These are phyloP conservation scores for Isoperla grammatica DNA, from an alignment of 2,888 invertebrate species.

Conservation along the genomic window DNA sequence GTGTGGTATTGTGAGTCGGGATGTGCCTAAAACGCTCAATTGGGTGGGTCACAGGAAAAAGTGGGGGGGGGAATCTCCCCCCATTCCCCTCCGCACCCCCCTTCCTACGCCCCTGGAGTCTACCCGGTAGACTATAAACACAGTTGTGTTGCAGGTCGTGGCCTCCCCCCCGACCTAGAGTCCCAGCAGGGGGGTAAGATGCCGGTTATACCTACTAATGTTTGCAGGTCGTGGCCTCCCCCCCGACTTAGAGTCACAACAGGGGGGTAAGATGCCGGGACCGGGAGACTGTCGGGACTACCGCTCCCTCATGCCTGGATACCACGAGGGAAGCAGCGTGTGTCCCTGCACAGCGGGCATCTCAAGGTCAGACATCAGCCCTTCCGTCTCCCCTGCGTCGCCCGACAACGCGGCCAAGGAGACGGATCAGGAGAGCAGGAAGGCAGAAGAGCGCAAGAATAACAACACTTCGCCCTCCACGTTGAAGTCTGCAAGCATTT, in stretches of 20 bases:
- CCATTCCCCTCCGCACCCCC: neutral
- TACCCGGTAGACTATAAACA: too few species aligned
- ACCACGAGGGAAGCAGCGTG: neutral
- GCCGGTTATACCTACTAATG: too few species aligned
- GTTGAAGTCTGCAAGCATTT: too few species aligned
- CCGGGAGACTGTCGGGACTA: neutral
- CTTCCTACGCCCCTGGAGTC: neutral
- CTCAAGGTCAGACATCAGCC: neutral
- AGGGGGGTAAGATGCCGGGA: neutral
- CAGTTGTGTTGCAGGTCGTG: too few species aligned
- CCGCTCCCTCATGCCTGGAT: slow-evolving; percentile 2
- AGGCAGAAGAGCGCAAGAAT: too few species aligned
- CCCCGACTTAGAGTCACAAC: neutral
- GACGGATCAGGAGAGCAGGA: neutral
- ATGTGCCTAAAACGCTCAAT: too few species aligned
- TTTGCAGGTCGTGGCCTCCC: slow-evolving; percentile 6
- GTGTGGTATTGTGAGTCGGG: too few species aligned
- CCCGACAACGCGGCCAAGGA: neutral
- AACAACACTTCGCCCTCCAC: too few species aligned
- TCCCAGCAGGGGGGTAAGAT: neutral
- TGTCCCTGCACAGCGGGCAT: slow-evolving; percentile 2
- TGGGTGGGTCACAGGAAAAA: too few species aligned
- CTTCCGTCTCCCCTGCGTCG: neutral
- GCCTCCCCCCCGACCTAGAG: neutral
- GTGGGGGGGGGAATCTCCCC: too few species aligned